Percentiles rank a stretch among this genome's conserved stretches.
These are phyloP conservation scores for Yasuhikotakia modesta DNA, from an alignment of 2,797 vertebrate species.

Conservation along the genomic window DNA sequence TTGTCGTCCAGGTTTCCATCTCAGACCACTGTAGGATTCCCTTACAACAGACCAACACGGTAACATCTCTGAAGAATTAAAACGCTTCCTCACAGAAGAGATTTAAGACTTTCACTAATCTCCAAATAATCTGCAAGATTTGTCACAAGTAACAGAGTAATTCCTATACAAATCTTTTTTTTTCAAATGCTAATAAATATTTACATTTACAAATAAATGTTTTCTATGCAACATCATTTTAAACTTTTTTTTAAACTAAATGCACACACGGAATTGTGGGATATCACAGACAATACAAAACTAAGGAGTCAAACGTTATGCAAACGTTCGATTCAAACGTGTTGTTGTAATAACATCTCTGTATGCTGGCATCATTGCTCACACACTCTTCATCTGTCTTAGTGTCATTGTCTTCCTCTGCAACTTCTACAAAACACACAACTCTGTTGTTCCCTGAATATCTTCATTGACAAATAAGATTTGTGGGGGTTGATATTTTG, in stretches of 20 bases:
- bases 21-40: slow-evolving; percentile 42
- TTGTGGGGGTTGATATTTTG: neutral
- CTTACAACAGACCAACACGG: slow-evolving; percentile 41
- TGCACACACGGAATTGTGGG: neutral
- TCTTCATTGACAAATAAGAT: neutral
- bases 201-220: too few species aligned
- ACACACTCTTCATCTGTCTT: neutral
- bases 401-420: neutral
- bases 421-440: neutral
- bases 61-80: slow-evolving; percentile 48
- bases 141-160: too few species aligned
- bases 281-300: neutral
- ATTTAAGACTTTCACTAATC: too few species aligned
- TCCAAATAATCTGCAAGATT: too few species aligned
- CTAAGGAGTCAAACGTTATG: neutral
- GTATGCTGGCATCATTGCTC: too few species aligned
- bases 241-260: too few species aligned
- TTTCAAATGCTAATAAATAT: too few species aligned
- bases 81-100: neutral
- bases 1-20: slow-evolving; percentile 28
- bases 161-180: too few species aligned
- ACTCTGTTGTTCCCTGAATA: neutral
- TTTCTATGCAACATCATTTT: too few species aligned
- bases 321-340: neutral
- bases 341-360: neutral